Conservation (phyloP, 2,888 invertebrate genomes). For the Chrysomela aeneicollis region DNA sequence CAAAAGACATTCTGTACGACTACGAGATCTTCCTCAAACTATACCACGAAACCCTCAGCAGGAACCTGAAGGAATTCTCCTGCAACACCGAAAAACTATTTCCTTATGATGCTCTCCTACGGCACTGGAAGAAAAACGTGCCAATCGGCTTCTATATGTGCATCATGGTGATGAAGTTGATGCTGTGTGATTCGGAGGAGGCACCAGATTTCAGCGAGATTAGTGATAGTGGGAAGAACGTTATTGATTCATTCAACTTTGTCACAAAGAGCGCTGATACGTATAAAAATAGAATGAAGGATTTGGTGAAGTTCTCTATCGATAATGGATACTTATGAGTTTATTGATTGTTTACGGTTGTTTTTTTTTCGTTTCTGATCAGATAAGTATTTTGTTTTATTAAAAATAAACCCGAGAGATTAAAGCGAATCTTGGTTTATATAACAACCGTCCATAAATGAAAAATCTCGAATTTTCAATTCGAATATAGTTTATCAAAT, state of each 20-base stretch:
- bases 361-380: too few relatives aligned
- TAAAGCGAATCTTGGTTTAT: too few relatives aligned
- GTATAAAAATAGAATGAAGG: not conserved
- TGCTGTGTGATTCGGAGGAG: constrained; percentile 24
- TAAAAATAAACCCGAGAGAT: too few relatives aligned
- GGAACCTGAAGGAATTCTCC: constrained; percentile 36
- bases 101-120: not conserved
- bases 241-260: not conserved
- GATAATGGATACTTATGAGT: not conserved
- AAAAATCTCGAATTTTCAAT: too few relatives aligned
- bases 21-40: constrained; percentile 44
- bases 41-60: constrained; percentile 48
- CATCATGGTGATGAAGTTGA: constrained; percentile 22
- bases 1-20: constrained; percentile 44
- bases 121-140: not conserved
- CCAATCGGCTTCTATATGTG: constrained; percentile 10
- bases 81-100: constrained; percentile 13
- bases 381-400: too few relatives aligned
- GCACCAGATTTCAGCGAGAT: constrained; percentile 4
- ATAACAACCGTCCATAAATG: too few relatives aligned
- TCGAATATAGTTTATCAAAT: too few relatives aligned
- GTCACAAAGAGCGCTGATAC: not conserved
- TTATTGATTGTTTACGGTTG: not conserved
- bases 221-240: not conserved
- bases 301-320: not conserved